phyloP scores from a whole-genome alignment of 2,113 vertebrate species.

The Macaca nemestrina region DNA sequence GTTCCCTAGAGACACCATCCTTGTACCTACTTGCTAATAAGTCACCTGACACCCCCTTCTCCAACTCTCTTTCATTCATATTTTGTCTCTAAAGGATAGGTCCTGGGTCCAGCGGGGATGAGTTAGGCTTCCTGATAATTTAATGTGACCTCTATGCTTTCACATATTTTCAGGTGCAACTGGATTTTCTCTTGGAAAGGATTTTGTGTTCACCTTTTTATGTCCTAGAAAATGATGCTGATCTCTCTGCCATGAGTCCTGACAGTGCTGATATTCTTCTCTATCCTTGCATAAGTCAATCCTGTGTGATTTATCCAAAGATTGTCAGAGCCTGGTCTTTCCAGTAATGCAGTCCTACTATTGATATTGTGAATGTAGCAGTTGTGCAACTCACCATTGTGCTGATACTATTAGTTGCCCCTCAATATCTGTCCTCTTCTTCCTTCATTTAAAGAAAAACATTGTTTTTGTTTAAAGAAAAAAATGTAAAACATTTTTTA shows the following conservation, averaged over 20 bases:
- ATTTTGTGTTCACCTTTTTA: background rate
- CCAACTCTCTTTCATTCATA: background rate
- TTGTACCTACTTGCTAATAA: background rate
- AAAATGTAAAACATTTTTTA: background rate
- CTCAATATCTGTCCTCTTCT: background rate
- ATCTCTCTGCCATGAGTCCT: background rate
- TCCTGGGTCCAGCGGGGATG: background rate
- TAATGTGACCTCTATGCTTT: background rate
- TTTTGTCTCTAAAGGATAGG: background rate
- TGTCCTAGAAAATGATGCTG: background rate
- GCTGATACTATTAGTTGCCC: background rate
- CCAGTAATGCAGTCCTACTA: background rate
- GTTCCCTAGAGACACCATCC: background rate
- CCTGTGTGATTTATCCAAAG: background rate
- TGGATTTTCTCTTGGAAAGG: conserved; percentile 5
- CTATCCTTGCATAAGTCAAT: background rate
- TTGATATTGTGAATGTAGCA: background rate
- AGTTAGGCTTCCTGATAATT: background rate
- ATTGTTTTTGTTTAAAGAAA: background rate
- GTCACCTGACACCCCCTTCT: too few species aligned
- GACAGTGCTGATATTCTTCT: background rate
- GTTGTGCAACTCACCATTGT: background rate
- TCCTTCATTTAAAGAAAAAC: background rate
- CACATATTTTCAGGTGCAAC: background rate
- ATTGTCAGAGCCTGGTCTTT: background rate